Conservation (phyloP, 2,888 invertebrate species). For the Metellina segmentata region DNA sequence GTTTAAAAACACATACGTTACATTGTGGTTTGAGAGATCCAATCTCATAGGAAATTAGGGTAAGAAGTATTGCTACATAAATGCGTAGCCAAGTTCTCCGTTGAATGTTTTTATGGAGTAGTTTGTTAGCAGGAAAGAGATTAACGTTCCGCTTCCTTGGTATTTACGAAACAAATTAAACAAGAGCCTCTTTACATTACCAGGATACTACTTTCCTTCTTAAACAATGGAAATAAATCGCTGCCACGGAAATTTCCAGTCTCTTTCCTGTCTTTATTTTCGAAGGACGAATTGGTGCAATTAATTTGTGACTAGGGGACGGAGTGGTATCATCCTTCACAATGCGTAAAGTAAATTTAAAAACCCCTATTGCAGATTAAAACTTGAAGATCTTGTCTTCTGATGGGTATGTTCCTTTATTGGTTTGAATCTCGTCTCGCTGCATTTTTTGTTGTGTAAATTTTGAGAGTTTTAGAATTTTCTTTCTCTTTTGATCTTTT, state of each 20-base stretch:
- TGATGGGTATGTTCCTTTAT: no score
- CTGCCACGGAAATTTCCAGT: neutral
- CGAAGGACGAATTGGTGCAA: neutral
- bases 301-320: neutral
- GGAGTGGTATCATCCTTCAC: neutral
- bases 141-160: constrained; percentile 9
- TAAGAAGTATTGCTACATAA: constrained; percentile 1
- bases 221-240: neutral
- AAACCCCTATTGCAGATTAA: no score
- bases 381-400: no score
- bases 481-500: no score
- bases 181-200: neutral
- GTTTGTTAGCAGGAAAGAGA: neutral
- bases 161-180: constrained; percentile 31
- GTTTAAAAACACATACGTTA: neutral
- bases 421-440: no score
- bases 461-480: no score
- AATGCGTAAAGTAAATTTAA: no score
- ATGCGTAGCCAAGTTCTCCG: neutral
- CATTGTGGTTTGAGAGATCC: neutral
- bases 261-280: neutral
- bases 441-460: no score
- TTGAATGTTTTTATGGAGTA: constrained; percentile 3
- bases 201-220: neutral
- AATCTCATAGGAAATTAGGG: constrained; percentile 3